Evolutionary conservation across 1,140 invertebrate genomes (phyloP).

Genomic region (Drosophila mojavensis): DNA sequence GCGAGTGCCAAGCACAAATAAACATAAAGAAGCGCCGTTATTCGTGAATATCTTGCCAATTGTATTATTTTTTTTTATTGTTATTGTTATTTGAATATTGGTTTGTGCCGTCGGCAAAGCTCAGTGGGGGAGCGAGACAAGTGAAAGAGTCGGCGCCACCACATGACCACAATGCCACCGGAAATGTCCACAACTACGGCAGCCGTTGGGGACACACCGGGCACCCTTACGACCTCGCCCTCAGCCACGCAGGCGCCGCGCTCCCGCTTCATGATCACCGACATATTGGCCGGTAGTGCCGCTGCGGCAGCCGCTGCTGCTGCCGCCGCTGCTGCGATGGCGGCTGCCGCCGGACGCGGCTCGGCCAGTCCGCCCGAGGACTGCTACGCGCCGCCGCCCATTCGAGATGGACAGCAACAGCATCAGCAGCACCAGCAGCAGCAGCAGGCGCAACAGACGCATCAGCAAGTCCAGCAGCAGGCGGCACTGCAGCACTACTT

Average conservation of each 20-base stretch:
- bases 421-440: constrained; percentile 42
- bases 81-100: constrained; percentile 33
- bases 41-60: constrained; percentile 7
- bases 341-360: constrained; percentile 45
- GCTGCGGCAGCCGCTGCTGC: constrained; percentile 65
- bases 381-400: constrained; percentile 40
- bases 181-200: constrained; percentile 79
- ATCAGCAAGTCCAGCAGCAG: constrained; percentile 62
- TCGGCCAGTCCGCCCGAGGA: constrained; percentile 44
- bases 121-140: constrained; percentile 6
- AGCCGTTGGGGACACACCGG: constrained; percentile 66
- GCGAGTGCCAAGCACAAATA: background rate
- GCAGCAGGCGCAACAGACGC: constrained; percentile 40
- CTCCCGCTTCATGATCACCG: constrained; percentile 92
- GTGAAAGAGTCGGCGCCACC: constrained; percentile 23
- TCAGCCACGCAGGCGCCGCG: constrained; percentile 86
- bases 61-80: constrained; percentile 36
- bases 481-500: constrained; percentile 70
- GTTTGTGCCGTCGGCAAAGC: constrained; percentile 45
- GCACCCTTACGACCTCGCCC: constrained; percentile 28
- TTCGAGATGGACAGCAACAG: constrained; percentile 37
- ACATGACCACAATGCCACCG: constrained; percentile 84
- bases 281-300: constrained; percentile 88
- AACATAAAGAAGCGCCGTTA: constrained; percentile 10
- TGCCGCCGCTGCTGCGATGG: constrained; percentile 63